A percentile compares a stretch with the other conserved stretches of the same genome.
Evolutionary conservation across 2,113 vertebrate species (phyloP).

Genomic region (Bubo bubo): DNA sequence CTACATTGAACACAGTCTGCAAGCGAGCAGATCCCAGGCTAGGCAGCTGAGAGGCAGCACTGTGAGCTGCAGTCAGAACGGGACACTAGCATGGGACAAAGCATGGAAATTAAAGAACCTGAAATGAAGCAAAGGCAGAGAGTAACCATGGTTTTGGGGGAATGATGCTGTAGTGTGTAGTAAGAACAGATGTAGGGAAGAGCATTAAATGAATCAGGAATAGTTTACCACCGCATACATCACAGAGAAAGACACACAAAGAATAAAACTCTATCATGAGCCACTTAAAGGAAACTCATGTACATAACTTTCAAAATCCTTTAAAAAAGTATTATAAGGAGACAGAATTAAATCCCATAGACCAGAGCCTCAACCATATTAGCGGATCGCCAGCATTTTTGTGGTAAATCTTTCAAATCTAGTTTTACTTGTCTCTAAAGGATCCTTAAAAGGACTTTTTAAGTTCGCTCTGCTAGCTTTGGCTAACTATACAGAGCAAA

Average conservation of each 20-base stretch:
- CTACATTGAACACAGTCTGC: background rate
- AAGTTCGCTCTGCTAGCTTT: background rate
- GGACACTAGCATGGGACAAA: background rate
- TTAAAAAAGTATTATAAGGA: background rate
- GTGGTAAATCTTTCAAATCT: background rate
- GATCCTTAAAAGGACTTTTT: background rate
- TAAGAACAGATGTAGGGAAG: background rate
- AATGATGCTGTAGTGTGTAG: background rate
- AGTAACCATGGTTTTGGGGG: background rate
- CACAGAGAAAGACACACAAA: background rate
- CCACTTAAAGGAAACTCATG: background rate
- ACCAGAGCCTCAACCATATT: background rate
- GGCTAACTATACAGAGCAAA: background rate
- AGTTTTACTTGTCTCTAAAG: background rate
- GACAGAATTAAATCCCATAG: background rate
- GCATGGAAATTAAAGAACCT: background rate
- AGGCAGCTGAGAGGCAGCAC: rapidly evolving
- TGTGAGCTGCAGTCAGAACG: background rate
- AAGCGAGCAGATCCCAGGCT: background rate
- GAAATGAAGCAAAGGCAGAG: background rate
- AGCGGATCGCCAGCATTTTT: background rate
- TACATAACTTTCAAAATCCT: background rate
- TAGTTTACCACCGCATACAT: background rate
- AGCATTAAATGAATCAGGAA: background rate
- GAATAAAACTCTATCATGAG: background rate